A percentile compares a stretch with the other conserved stretches of the same genome.
phyloP scores from a whole-genome alignment of 2,888 invertebrate species.

The Perizoma affinitatum region DNA sequence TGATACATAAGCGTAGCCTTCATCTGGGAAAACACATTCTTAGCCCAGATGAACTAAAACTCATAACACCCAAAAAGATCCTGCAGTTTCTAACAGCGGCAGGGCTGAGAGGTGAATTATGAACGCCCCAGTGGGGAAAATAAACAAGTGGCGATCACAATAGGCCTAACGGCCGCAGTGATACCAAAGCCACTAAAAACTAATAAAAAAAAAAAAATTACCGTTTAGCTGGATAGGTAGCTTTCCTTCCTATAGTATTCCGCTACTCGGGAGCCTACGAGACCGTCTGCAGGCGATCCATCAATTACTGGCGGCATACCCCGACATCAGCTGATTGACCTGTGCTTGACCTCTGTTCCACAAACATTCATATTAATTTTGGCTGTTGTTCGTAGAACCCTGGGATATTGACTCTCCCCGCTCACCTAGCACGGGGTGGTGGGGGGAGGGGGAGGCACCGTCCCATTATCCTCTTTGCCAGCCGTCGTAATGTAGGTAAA shows the following conservation, averaged over 20 bases:
- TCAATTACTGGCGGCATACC: slow-evolving; percentile 21
- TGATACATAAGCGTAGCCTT: too few species aligned
- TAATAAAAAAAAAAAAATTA: too few species aligned
- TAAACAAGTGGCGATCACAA: too few species aligned
- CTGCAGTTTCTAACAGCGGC: too few species aligned
- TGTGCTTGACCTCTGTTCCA: slow-evolving; percentile 20
- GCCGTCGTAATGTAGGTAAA: slow-evolving; percentile 4
- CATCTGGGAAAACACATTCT: too few species aligned
- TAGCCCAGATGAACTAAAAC: too few species aligned
- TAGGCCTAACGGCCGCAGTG: too few species aligned
- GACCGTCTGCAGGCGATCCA: slow-evolving; percentile 19
- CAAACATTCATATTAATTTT: slow-evolving; percentile 26
- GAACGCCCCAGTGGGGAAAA: too few species aligned
- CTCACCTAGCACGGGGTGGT: background rate
- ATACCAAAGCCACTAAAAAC: too few species aligned
- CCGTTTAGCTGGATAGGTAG: too few species aligned
- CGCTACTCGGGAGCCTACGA: slow-evolving; percentile 4
- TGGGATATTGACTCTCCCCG: background rate
- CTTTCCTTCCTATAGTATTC: background rate
- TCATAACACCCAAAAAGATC: too few species aligned
- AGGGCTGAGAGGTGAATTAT: too few species aligned
- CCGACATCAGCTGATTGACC: slow-evolving; percentile 20
- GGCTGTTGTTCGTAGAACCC: slow-evolving; percentile 9
- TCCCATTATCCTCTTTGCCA: slow-evolving; percentile 17
- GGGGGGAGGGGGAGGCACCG: background rate